Conservation (phyloP, 92 coral and sea anemone species). For the Actinostola sp. region DNA sequence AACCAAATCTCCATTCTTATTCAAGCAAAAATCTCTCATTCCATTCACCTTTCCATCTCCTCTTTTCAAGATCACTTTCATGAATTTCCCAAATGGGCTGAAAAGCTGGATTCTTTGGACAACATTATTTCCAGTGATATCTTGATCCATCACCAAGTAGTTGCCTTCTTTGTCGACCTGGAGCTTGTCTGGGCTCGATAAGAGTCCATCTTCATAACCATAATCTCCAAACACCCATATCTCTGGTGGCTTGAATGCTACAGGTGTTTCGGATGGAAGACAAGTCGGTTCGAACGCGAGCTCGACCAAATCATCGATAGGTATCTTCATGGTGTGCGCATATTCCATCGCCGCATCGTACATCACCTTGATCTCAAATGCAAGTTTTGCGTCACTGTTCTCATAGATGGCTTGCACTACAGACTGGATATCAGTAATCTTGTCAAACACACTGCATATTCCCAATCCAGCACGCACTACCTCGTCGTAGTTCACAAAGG, state of each 20-base stretch:
- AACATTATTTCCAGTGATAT: slow-evolving; percentile 66
- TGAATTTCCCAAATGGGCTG: slow-evolving; percentile 65
- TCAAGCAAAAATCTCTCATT: slow-evolving; percentile 83
- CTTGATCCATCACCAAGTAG: slow-evolving; percentile 80
- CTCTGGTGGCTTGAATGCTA: slow-evolving; percentile 69
- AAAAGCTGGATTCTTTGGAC: slow-evolving; percentile 88
- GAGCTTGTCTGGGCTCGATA: slow-evolving; percentile 76
- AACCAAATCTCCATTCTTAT: slow-evolving; percentile 70
- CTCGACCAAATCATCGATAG: slow-evolving; percentile 46
- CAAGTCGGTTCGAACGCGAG: slow-evolving; percentile 56
- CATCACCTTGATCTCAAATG: slow-evolving; percentile 57
- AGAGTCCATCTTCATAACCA: slow-evolving; percentile 78
- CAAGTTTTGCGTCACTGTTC: slow-evolving; percentile 46
- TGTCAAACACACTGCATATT: slow-evolving; percentile 39
- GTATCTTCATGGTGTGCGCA: slow-evolving; percentile 47
- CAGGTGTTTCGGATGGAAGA: slow-evolving; percentile 38
- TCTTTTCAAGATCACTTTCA: slow-evolving; percentile 70
- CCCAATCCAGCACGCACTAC: slow-evolving; percentile 28
- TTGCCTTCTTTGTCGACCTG: slow-evolving; percentile 74
- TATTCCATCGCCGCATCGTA: slow-evolving; percentile 73
- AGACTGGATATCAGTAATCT: slow-evolving; percentile 44
- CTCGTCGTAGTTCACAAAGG: slow-evolving; percentile 71
- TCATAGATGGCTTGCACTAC: slow-evolving; percentile 58
- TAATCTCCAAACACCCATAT: slow-evolving; percentile 94
- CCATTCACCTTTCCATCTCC: slow-evolving; percentile 82